A percentile compares a stretch with the other conserved stretches of the same genome.
Evolutionary conservation across 30 jellyfish, hydroid and myxozoan genomes (phyloP).

Genomic region (Aurelia aurita): DNA sequence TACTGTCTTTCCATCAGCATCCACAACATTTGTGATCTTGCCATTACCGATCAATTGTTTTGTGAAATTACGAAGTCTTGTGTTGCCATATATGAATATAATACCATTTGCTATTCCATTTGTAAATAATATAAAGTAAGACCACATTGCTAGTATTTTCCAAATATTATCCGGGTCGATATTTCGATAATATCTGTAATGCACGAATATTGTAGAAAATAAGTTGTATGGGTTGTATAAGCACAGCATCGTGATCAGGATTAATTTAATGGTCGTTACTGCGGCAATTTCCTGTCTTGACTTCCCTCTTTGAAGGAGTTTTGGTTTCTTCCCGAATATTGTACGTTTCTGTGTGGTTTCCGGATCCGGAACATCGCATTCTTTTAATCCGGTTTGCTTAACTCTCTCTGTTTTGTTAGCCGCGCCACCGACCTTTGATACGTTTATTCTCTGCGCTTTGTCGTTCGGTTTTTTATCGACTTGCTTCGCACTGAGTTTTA

Average conservation of each 20-base stretch:
- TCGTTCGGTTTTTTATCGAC: neutral
- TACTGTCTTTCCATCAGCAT: too few relatives aligned
- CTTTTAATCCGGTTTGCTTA: neutral
- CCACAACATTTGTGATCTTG: neutral
- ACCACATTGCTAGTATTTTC: slow-evolving; percentile 27
- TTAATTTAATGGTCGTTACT: neutral
- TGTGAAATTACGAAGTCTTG: neutral
- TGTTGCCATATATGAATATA: slow-evolving; percentile 1
- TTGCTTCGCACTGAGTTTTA: neutral
- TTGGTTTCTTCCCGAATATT: neutral
- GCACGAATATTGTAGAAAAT: neutral
- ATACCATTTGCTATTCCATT: slow-evolving; percentile 10
- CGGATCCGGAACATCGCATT: neutral
- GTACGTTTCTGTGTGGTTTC: neutral
- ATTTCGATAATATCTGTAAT: neutral
- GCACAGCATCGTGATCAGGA: slow-evolving; percentile 9
- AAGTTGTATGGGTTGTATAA: slow-evolving; percentile 15
- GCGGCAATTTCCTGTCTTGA: slow-evolving; percentile 18
- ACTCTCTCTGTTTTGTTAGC: neutral
- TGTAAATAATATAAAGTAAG: slow-evolving; percentile 1
- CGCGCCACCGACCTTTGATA: neutral
- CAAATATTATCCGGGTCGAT: slow-evolving; percentile 16
- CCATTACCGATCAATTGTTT: neutral
- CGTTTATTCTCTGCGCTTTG: neutral
- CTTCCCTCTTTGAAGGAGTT: neutral